Conservation (phyloP, 30 jellyfish, hydroid and myxozoan species). For the Mastigias papua region DNA sequence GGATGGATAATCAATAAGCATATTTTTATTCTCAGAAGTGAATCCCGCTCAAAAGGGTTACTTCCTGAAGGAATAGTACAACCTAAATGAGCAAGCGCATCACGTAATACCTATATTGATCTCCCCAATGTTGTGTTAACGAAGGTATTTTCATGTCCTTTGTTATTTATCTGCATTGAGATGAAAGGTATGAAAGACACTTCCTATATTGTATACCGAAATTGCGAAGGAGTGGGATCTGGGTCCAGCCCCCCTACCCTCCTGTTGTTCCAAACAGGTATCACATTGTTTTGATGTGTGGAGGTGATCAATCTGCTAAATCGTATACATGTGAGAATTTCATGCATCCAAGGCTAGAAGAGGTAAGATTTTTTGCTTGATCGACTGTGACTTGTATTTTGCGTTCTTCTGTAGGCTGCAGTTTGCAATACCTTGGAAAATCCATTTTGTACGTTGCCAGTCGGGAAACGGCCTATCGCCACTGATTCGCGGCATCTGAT, state of each 20-base stretch:
- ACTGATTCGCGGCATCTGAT: too few species aligned
- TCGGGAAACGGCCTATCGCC: not conserved
- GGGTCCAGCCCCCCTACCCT: slow-evolving; percentile 26
- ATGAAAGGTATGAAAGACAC: too few species aligned
- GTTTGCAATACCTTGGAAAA: not conserved
- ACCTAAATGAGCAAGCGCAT: too few species aligned
- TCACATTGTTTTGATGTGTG: not conserved
- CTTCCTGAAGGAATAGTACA: too few species aligned
- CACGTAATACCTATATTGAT: too few species aligned
- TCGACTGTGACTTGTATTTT: not conserved
- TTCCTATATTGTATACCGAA: not conserved
- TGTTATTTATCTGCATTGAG: not conserved
- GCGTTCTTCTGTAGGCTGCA: not conserved
- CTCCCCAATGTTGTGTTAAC: too few species aligned
- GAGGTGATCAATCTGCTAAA: not conserved
- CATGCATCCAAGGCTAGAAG: not conserved
- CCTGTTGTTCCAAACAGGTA: slow-evolving; percentile 1
- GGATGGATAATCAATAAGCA: too few species aligned
- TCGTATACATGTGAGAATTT: not conserved
- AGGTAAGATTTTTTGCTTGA: not conserved
- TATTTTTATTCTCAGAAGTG: too few species aligned
- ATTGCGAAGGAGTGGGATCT: not conserved
- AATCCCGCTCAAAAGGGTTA: too few species aligned
- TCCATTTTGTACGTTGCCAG: not conserved
- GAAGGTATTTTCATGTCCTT: too few species aligned